Conservation (phyloP, 2,797 vertebrate genomes). For the Hypotaenidia okinawae region DNA sequence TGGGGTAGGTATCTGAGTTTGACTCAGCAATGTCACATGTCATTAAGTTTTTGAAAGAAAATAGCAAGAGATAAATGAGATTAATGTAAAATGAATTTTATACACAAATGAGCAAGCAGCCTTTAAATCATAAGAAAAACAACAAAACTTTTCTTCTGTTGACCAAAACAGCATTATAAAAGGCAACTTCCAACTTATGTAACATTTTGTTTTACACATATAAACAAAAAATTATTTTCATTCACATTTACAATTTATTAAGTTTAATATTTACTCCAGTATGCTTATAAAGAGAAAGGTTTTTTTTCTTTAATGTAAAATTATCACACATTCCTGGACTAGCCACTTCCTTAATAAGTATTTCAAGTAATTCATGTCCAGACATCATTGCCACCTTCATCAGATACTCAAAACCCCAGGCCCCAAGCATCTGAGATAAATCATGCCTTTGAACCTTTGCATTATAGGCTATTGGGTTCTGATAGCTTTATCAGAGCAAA, state of each 20-base stretch:
- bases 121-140: not conserved
- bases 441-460: not conserved
- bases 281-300: not conserved
- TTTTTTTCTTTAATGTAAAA: not conserved
- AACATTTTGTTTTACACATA: not conserved
- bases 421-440: not conserved
- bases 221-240: not conserved
- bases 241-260: not conserved
- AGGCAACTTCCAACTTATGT: not conserved
- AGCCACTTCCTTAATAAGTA: not conserved
- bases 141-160: not conserved
- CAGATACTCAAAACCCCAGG: not conserved
- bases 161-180: not conserved
- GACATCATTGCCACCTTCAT: not conserved
- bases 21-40: not conserved
- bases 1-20: not conserved
- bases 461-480: not conserved
- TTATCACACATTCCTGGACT: not conserved
- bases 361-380: constrained; percentile 16
- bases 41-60: not conserved
- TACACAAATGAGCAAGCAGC: not conserved
- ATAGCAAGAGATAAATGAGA: not conserved
- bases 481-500: not conserved
- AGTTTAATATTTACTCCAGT: not conserved
- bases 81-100: not conserved